Base-by-base conservation (phyloP, 2,888 invertebrate genomes). In the Stratiomys singularior region DNA sequence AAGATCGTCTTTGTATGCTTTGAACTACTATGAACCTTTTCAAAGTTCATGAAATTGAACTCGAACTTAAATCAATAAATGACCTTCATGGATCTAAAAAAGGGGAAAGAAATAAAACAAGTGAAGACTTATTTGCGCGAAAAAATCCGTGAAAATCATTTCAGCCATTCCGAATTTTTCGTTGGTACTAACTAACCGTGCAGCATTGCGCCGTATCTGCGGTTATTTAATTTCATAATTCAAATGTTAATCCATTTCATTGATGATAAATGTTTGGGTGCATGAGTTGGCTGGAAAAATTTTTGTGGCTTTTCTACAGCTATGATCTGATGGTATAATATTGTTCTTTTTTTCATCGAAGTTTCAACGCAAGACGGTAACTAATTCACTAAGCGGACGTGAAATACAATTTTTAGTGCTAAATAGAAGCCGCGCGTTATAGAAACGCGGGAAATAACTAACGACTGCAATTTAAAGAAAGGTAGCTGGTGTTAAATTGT, bases 251-350 rank as follows among this genome's bases (percentile, higher is more conserved):
- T 72, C 72, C 46, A 30, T 30, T 72, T 72, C 72, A 72, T 72
- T 72, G 56, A 72, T 72, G 72, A 72, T 72, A 56, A 72, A 56
- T 58, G 56, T 58, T 72, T 18, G 44, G 56, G 28, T 21, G 58
- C 69, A 69, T 69, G 46, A 69, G 18, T 30, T 30, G 66, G 44
- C n/a, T 52, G 23, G 60, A 60, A 69, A 25, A 66, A 66, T 69
- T 18, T 69, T 69, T 69, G 69, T 46, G 69, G 69, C 25, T 69
- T 66, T 52, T 52, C 7, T 52, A 15, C 7, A 52, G 15, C 37
- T 37, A 37, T 27, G 63, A 60, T 18, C 23, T 63, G 28, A 11
- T 4, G 27, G 63, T 27, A 52, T n/a, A 18, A 9, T 58, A 25
- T 25, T 21, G 58, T 21, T 23, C 4, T 15, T 5, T 63, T 63